Conservation (phyloP, 1,140 invertebrate genomes). For the Drosophila ficusphila region DNA sequence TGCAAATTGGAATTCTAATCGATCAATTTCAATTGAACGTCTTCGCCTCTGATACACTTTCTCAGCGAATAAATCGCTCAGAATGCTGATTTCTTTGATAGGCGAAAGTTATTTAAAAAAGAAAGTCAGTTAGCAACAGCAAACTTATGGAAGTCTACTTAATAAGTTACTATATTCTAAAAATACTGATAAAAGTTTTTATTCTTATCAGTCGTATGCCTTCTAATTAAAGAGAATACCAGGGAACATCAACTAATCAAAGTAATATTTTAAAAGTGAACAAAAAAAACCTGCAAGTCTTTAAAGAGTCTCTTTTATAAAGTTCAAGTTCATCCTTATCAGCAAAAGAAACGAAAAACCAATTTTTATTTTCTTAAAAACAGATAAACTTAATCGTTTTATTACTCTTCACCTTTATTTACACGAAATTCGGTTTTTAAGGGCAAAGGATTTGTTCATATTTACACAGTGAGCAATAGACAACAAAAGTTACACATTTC, state of each 20-base stretch:
- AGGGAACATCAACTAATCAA: too few species aligned
- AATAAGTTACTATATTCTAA: background rate
- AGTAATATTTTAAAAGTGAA: background rate
- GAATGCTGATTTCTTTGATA: constrained; percentile 6
- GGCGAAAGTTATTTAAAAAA: constrained; percentile 25
- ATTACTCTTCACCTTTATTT: background rate
- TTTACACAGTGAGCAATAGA: constrained; percentile 13
- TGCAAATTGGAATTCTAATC: constrained; percentile 56
- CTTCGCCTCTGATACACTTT: constrained; percentile 35
- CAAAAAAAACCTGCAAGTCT: background rate
- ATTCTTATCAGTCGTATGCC: background rate
- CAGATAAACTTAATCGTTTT: background rate
- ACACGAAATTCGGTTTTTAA: background rate
- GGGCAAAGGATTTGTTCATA: background rate
- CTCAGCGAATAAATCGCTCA: constrained; percentile 17
- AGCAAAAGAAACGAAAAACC: background rate
- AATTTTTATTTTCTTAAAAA: background rate
- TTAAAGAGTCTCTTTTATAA: background rate
- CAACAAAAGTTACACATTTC: constrained; percentile 16
- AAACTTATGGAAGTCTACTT: background rate
- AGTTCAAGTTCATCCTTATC: constrained; percentile 46
- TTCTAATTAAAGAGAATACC: background rate
- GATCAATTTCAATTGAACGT: constrained; percentile 49
- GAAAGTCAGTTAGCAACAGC: constrained; percentile 3
- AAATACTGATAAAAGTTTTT: background rate